Evolutionary conservation across 1,140 invertebrate genomes (phyloP).

Genomic region (Hirudo medicinalis): DNA sequence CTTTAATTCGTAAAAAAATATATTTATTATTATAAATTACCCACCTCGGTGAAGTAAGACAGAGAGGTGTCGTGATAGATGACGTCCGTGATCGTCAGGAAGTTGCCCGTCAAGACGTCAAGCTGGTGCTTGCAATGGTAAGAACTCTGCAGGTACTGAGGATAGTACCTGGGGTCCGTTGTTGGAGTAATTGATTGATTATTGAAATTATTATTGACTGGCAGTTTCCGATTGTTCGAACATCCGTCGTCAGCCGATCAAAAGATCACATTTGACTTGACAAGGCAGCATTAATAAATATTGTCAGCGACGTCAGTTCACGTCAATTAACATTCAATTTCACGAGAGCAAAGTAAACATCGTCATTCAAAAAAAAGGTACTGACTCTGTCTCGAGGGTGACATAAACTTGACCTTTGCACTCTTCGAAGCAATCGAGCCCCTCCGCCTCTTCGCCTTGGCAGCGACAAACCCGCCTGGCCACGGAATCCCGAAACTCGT

Average conservation of each 20-base stretch:
- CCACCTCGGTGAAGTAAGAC: constrained; percentile 79
- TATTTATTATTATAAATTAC: no score
- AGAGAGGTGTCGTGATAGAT: constrained; percentile 74
- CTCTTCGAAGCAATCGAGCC: constrained; percentile 47
- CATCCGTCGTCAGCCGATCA: no score
- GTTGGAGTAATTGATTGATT: no score
- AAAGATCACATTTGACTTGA: no score
- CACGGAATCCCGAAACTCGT: constrained; percentile 35
- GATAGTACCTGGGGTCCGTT: constrained; percentile 34
- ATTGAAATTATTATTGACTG: no score
- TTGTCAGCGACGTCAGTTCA: no score
- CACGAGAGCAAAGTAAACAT: constrained; percentile 1
- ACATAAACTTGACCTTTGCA: constrained; percentile 54
- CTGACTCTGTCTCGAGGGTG: constrained; percentile 49
- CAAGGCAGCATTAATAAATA: no score
- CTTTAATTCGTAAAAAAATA: no score
- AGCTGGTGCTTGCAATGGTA: constrained; percentile 79
- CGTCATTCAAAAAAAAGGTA: constrained; percentile 16
- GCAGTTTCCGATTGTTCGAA: no score
- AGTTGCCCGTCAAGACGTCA: constrained; percentile 64
- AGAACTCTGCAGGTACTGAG: constrained; percentile 57
- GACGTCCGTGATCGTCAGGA: constrained; percentile 66
- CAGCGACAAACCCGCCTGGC: constrained; percentile 40
- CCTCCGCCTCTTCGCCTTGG: constrained; percentile 37
- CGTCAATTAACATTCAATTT: no score